Conservation (phyloP, 2,888 invertebrate genomes). For the Ommatoiulus sabulosus region DNA sequence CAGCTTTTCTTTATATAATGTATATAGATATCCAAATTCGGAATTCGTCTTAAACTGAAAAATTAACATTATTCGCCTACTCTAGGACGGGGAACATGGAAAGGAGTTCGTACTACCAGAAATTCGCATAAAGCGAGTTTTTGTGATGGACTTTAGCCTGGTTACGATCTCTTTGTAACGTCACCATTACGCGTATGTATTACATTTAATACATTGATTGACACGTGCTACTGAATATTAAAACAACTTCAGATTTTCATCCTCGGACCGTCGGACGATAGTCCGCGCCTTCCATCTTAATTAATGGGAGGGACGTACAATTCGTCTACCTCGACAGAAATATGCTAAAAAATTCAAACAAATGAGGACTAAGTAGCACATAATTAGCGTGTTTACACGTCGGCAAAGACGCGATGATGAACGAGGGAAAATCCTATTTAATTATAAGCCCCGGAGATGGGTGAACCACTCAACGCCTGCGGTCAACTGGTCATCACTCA, state of each 20-base stretch:
- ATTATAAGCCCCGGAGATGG: background rate
- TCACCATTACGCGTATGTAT: too few species aligned
- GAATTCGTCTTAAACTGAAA: too few species aligned
- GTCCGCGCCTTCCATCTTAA: background rate
- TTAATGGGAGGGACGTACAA: background rate
- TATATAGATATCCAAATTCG: too few species aligned
- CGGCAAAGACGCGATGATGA: background rate
- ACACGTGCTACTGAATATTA: background rate
- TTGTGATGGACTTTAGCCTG: too few species aligned
- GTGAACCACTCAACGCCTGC: constrained; percentile 22
- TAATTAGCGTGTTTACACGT: constrained; percentile 7
- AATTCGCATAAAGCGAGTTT: too few species aligned
- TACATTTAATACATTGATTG: too few species aligned
- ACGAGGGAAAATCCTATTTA: background rate
- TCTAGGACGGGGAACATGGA: too few species aligned
- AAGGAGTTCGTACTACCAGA: too few species aligned
- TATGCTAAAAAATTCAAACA: constrained; percentile 20
- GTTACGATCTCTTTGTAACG: too few species aligned
- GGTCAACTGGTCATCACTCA: constrained; percentile 28
- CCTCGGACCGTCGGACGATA: background rate
- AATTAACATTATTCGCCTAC: too few species aligned
- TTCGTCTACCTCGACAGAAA: background rate
- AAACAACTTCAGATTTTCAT: background rate
- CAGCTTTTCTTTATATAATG: too few species aligned
- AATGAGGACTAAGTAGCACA: background rate